These are phyloP conservation scores for Ectobius pallidus DNA, from an alignment of 2,888 invertebrate species.

Conservation along the genomic window DNA sequence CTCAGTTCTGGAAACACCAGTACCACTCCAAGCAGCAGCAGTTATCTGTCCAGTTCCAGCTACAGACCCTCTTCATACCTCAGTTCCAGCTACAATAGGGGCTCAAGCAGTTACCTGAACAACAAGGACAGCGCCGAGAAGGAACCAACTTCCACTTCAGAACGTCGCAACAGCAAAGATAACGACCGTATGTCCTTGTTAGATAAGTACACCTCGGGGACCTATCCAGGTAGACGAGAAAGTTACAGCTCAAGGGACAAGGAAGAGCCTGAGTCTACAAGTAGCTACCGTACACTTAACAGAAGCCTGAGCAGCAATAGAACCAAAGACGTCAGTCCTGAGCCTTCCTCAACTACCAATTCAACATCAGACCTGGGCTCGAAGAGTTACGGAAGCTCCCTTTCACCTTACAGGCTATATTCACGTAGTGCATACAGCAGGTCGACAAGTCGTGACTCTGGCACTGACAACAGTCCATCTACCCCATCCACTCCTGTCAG, in stretches of 20 bases:
- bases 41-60: conserved; percentile 17
- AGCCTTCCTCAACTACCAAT: not conserved
- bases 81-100: not conserved
- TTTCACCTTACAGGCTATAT: conserved; percentile 39
- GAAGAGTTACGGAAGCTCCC: conserved; percentile 5
- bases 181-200: conserved; percentile 33
- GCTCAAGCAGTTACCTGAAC: conserved; percentile 32
- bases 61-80: conserved; percentile 3
- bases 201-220: conserved; percentile 34
- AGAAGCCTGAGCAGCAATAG: conserved; percentile 12
- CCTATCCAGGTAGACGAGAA: conserved; percentile 30
- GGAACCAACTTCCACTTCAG: not conserved
- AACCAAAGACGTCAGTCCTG: conserved; percentile 32
- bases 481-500: conserved; percentile 31
- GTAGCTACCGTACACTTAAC: conserved; percentile 15
- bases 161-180: conserved; percentile 11
- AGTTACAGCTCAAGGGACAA: conserved; percentile 17
- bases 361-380: not conserved
- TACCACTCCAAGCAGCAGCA: not conserved
- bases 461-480: conserved; percentile 35
- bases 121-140: conserved; percentile 1
- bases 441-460: conserved; percentile 38
- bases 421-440: conserved; percentile 36
- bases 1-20: not conserved
- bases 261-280: conserved; percentile 22